Percentiles rank a stretch among this genome's conserved stretches.
Evolutionary conservation across 2,888 invertebrate genomes (phyloP).

Genomic region (Tolmerus cingulatus): DNA sequence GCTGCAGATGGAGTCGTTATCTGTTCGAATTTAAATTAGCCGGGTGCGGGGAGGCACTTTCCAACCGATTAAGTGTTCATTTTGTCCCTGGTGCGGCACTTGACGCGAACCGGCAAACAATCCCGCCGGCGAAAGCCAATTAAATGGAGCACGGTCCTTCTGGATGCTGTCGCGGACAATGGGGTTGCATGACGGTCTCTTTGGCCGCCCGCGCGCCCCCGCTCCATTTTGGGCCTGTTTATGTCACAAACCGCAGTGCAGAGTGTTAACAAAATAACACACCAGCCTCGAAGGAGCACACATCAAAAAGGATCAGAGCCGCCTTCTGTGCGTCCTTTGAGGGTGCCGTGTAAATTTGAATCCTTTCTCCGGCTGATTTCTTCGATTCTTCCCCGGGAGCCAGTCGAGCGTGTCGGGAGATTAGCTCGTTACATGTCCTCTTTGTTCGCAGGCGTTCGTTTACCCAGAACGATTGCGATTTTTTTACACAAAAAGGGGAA

Average conservation of each 20-base stretch:
- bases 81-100: conserved; percentile 30
- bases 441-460: neutral
- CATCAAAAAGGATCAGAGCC: conserved; percentile 41
- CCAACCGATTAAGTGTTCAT: conserved; percentile 49
- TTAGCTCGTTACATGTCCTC: conserved; percentile 42
- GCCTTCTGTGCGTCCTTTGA: neutral
- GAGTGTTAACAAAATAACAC: neutral
- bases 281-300: conserved; percentile 42
- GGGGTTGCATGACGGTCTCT: neutral
- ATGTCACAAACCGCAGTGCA: conserved; percentile 31
- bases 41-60: conserved; percentile 44
- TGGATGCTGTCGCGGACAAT: neutral
- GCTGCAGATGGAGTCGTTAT: conserved; percentile 14
- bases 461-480: neutral
- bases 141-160: conserved; percentile 31
- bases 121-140: conserved; percentile 44
- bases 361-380: conserved; percentile 42
- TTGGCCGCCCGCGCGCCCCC: neutral
- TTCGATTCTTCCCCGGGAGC: conserved; percentile 38
- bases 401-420: conserved; percentile 45
- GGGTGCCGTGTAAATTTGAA: conserved; percentile 26
- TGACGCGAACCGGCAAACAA: conserved; percentile 14
- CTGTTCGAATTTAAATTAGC: conserved; percentile 15
- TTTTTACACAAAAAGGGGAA: conserved; percentile 31
- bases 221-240: neutral